Conservation (phyloP, 2,888 invertebrate species). For the Euplagia quadripunctaria region DNA sequence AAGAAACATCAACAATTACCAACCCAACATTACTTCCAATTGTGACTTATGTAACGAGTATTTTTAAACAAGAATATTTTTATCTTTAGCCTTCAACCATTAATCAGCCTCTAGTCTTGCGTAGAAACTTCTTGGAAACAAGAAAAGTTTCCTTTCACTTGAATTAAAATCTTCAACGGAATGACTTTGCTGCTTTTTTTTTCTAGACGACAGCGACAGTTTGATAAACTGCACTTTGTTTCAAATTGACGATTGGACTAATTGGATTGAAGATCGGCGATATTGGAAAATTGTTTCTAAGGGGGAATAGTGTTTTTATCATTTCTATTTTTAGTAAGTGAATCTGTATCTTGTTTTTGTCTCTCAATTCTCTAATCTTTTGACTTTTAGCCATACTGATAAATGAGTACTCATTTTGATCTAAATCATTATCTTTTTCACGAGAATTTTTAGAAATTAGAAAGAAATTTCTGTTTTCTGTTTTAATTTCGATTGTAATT, state of each 20-base stretch:
- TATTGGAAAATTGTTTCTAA: conserved; percentile 15
- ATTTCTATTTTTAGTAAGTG: background rate
- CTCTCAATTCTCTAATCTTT: background rate
- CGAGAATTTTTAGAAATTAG: no score
- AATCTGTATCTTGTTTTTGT: background rate
- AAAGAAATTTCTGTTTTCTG: no score
- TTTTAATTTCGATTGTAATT: no score
- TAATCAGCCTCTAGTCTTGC: conserved; percentile 64
- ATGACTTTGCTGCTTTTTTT: conserved; percentile 60
- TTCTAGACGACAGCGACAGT: conserved; percentile 49
- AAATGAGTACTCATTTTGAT: background rate
- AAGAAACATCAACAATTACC: background rate
- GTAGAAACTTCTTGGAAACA: conserved; percentile 66
- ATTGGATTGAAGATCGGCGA: conserved; percentile 38
- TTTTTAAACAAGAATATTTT: conserved; percentile 49
- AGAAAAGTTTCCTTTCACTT: conserved; percentile 75
- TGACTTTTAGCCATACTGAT: background rate
- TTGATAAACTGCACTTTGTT: conserved; percentile 67
- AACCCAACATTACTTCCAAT: conserved; percentile 30
- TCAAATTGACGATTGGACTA: conserved; percentile 53
- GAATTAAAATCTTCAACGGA: conserved; percentile 73
- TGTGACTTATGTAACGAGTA: conserved; percentile 45
- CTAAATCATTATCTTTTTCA: no score
- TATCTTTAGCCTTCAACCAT: conserved; percentile 57
- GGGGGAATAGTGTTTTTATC: background rate